Base-by-base conservation (phyloP, 2,888 invertebrate genomes). In the Elgonia sp. region DNA sequence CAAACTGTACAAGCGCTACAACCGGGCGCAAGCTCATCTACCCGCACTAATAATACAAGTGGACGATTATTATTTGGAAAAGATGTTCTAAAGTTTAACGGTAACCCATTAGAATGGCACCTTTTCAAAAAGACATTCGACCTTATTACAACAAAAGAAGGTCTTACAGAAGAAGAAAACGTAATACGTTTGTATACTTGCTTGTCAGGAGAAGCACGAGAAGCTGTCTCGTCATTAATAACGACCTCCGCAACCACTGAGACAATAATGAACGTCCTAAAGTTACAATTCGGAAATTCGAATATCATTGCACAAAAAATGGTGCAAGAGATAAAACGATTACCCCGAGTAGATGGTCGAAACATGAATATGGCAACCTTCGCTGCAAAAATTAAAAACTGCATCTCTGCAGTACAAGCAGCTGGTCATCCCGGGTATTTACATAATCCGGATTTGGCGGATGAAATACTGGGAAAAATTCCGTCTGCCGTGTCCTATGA, bases 61-160 rank as follows among this genome's bases (percentile, higher is more conserved):
- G n/a, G n/a, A n/a, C n/a, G n/a, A n/a, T n/a, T n/a, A n/a, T n/a
- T n/a, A n/a, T n/a, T n/a, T n/a, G n/a, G n/a, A n/a, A n/a, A n/a
- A n/a, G n/a, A n/a, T n/a, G n/a, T n/a, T n/a, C n/a, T n/a, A n/a
- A n/a, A n/a, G n/a, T 88, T 89, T 37, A 63, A 46, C 9, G 88
- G 86, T 9, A 70, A 88, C 46, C 60, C 70, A 0, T 16, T 86
- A 0, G 84, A 88, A 12, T 86, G 86, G 86, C 76, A 69, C 4
- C 39, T 53, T 10, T 88, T 88, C 50, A 86, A 84, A 40, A 21
- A 70, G 29, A 67, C 84, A 14, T 88, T 86, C 40, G 84, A 86
- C 1, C 0, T 72, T 5, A 79, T 18, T 6, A 86, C 84, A 0
- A 69, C 55, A 7, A 12, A 39, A 0, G 87, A 84, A 8, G 70